These are phyloP conservation scores for Toxonevra muliebris DNA, from an alignment of 2,888 invertebrate genomes.

Conservation along the genomic window DNA sequence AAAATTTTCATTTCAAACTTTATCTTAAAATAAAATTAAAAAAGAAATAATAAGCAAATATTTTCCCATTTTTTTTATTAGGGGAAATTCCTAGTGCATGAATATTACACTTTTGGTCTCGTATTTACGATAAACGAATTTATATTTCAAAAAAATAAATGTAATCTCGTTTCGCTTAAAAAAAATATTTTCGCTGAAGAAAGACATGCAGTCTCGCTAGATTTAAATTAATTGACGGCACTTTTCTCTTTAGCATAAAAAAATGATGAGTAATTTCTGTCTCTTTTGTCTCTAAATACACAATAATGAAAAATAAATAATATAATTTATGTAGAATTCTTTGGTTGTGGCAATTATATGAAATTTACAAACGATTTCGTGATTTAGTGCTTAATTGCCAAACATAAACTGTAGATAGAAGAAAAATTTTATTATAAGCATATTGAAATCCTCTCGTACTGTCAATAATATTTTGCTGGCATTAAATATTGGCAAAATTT, in stretches of 20 bases:
- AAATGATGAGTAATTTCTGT: constrained; percentile 20
- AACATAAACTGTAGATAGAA: too few relatives aligned
- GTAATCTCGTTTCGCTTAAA: neutral
- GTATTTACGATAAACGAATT: too few relatives aligned
- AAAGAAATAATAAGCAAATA: neutral
- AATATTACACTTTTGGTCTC: too few relatives aligned
- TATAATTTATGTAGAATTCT: too few relatives aligned
- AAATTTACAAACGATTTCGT: too few relatives aligned
- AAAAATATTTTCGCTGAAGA: constrained; percentile 6
- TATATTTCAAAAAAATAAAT: neutral
- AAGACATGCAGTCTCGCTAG: constrained; percentile 39
- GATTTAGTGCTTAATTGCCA: too few relatives aligned
- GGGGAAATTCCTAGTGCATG: neutral
- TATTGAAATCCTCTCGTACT: too few relatives aligned
- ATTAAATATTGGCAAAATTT: too few relatives aligned
- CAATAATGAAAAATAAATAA: too few relatives aligned
- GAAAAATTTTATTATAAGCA: too few relatives aligned
- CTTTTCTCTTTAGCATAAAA: neutral
- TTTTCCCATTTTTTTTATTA: neutral
- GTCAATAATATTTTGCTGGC: too few relatives aligned
- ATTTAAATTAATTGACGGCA: constrained; percentile 29
- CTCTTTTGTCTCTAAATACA: neutral
- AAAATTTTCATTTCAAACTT: neutral
- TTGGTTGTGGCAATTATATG: too few relatives aligned
- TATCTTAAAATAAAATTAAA: neutral